These are phyloP conservation scores for Drosophila pallidifrons DNA, from an alignment of 1,140 invertebrate species.

Conservation along the genomic window DNA sequence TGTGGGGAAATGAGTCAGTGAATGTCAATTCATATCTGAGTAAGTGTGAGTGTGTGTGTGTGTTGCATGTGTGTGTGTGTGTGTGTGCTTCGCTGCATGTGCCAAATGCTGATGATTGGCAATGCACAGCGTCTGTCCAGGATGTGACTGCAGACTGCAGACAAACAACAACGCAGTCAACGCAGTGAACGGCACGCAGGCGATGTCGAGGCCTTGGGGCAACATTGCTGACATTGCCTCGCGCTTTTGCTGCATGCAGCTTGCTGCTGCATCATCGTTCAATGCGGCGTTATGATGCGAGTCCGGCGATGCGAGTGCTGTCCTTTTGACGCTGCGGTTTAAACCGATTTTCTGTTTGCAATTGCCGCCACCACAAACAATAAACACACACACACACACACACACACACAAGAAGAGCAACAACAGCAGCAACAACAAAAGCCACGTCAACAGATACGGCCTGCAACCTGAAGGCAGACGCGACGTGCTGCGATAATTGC, in stretches of 20 bases:
- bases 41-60: background rate
- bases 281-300: slow-evolving; percentile 35
- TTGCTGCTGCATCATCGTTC: slow-evolving; percentile 8
- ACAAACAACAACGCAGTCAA: slow-evolving; percentile 20
- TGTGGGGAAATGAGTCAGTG: slow-evolving; percentile 17
- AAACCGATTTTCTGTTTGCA: slow-evolving; percentile 75
- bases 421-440: slow-evolving; percentile 17
- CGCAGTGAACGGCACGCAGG: slow-evolving; percentile 20
- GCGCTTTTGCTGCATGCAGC: background rate
- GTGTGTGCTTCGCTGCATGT: slow-evolving; percentile 27
- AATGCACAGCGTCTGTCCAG: slow-evolving; percentile 55
- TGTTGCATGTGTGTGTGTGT: slow-evolving; percentile 21
- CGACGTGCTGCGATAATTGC: slow-evolving; percentile 67
- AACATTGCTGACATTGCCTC: slow-evolving; percentile 6
- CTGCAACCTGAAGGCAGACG: slow-evolving; percentile 40
- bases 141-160: slow-evolving; percentile 19
- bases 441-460: slow-evolving; percentile 19
- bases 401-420: background rate
- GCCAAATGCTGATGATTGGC: slow-evolving; percentile 55
- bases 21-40: background rate
- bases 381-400: background rate
- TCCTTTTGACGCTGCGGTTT: slow-evolving; percentile 77
- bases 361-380: slow-evolving; percentile 42
- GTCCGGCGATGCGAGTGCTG: slow-evolving; percentile 54
- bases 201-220: slow-evolving; percentile 23